Base-by-base conservation (phyloP, 2,888 invertebrate species). In the Melikaiella ostensackeni region DNA sequence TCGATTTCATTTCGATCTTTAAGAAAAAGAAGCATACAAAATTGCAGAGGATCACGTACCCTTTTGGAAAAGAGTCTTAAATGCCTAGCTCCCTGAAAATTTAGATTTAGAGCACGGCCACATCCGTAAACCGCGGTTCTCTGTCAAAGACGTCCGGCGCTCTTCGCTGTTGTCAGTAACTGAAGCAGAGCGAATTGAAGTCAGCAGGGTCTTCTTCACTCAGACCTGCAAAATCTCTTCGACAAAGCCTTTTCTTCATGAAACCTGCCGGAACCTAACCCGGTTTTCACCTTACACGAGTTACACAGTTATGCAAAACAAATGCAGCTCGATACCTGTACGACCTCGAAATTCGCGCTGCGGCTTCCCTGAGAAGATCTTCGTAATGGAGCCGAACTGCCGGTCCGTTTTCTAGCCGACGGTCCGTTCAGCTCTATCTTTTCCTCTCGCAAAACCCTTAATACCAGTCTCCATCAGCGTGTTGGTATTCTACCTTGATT, bases 231-330 rank as follows among this genome's bases (percentile, higher is more conserved):
- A 5, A 70, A 70, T 70, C 50, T 24, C 30, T 35, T 27, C 63
- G 66, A 76, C 76, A 79, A 76, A 76, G 75, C 75, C 57, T 24
- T 50, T 64, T 38, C 61, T 78, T 66, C 66, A 63, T 77, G 76
- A 73, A 70, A 74, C 59, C 59, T 59, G 59, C 42, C 73, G 35
- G 57, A 70, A 75, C 75, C 78, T 75, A 82, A 79, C 63, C 77
- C 78, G 75, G 38, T 76, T 75, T 66, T 75, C 76, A 75, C 77
- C 63, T 83, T 86, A 82, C 81, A 86, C 86, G 87, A 86, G 87
- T 88, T 88, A 83, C 81, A 82, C 76, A 82, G 85, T 88, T 88
- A 89, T 89, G 90, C 88, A 89, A 90, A 89, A 88, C 80, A 83
- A 85, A 85, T 80, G 81, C 82, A 81, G 78, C 78, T 75, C 76